Conservation (phyloP, 2,797 vertebrate species). For the Schizopygopsis pylzovi region DNA sequence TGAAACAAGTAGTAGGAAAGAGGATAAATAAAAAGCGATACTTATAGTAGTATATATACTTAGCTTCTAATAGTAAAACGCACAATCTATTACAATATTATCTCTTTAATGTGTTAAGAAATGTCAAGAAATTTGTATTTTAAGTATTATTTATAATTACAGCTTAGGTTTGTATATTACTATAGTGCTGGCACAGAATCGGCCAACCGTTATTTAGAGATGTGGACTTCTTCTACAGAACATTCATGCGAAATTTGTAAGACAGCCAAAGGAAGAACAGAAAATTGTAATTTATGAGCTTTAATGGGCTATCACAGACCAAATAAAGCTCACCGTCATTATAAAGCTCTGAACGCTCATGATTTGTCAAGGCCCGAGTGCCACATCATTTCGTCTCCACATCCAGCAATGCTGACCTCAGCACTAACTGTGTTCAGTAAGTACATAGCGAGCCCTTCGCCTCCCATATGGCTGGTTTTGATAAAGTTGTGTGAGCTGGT, state of each 20-base stretch:
- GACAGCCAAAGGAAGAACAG: neutral
- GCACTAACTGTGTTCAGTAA: conserved; percentile 31
- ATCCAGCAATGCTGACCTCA: conserved; percentile 37
- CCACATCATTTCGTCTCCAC: conserved; percentile 36
- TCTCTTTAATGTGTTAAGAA: neutral
- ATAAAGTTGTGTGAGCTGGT: conserved; percentile 44
- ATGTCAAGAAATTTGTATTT: neutral
- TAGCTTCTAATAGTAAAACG: neutral
- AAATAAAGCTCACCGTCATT: conserved; percentile 21
- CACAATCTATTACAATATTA: neutral
- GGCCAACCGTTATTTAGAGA: neutral
- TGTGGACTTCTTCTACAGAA: neutral
- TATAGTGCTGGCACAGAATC: neutral
- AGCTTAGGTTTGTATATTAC: neutral
- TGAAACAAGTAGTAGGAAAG: too few relatives aligned
- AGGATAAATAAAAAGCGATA: too few relatives aligned
- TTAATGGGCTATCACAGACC: conserved; percentile 33
- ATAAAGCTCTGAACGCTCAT: conserved; percentile 44
- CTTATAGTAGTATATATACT: too few relatives aligned
- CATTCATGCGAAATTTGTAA: neutral
- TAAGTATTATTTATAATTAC: neutral
- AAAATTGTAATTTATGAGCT: conserved; percentile 7
- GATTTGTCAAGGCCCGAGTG: conserved; percentile 58
- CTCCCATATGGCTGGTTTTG: conserved; percentile 45
- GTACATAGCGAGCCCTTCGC: conserved; percentile 14